Percentiles rank a stretch among this genome's conserved stretches.
phyloP scores from a whole-genome alignment of 2,888 invertebrate genomes.

The Caradrina clavipalpis region DNA sequence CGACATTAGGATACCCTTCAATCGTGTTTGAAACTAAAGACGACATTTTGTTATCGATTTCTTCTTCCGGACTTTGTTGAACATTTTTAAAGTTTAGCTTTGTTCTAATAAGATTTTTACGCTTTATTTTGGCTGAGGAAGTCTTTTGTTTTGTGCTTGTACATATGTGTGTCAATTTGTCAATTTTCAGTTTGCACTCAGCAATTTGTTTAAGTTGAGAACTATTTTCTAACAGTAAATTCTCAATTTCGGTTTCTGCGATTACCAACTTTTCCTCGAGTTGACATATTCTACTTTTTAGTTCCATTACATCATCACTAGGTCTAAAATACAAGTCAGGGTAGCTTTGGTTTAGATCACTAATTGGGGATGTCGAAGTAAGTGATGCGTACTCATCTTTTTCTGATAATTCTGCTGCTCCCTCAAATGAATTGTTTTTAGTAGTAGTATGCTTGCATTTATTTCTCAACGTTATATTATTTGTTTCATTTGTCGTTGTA shows the following conservation, averaged over 20 bases:
- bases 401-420: too few species aligned
- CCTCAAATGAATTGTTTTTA: not conserved
- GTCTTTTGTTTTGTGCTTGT: not conserved
- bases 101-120: not conserved
- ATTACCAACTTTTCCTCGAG: slow-evolving; percentile 1
- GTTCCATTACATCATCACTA: not conserved
- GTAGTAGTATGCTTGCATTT: too few species aligned
- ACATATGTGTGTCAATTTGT: slow-evolving; percentile 3
- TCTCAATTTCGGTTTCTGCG: slow-evolving; percentile 4
- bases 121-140: slow-evolving; percentile 5
- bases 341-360: not conserved
- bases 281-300: not conserved
- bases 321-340: not conserved
- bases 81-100: not conserved
- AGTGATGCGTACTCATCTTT: not conserved
- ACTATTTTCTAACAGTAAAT: slow-evolving; percentile 1
- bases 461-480: too few species aligned
- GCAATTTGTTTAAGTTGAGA: slow-evolving; percentile 1
- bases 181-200: slow-evolving; percentile 3
- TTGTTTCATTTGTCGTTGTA: too few species aligned
- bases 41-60: not conserved
- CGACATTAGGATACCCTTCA: not conserved
- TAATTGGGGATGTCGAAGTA: not conserved
- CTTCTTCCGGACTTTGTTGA: not conserved
- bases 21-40: not conserved